Evolutionary conservation across 1,140 invertebrate genomes (phyloP).

Genomic region (Phymastichus coffea): DNA sequence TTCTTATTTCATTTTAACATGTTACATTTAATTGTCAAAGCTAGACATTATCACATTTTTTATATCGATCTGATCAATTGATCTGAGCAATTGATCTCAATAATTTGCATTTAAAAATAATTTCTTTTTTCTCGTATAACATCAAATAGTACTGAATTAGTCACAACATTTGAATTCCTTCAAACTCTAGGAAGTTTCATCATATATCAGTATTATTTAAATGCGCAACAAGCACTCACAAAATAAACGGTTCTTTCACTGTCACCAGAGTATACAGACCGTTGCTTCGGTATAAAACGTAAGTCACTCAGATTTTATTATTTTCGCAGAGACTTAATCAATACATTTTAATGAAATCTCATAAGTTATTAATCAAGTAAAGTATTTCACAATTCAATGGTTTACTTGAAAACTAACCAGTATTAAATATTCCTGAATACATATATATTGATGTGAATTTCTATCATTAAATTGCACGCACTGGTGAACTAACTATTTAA

Average conservation of each 20-base stretch:
- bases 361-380: background rate
- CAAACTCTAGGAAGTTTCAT: background rate
- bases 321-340: slow-evolving; percentile 4
- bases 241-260: slow-evolving; percentile 12
- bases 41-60: slow-evolving; percentile 23
- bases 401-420: slow-evolving; percentile 1
- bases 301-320: background rate
- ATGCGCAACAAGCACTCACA: slow-evolving; percentile 4
- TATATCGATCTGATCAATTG: slow-evolving; percentile 3
- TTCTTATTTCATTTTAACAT: slow-evolving; percentile 6
- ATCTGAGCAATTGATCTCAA: too few species aligned
- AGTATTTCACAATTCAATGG: background rate
- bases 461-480: slow-evolving; percentile 14
- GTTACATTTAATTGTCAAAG: slow-evolving; percentile 14
- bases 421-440: background rate
- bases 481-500: slow-evolving; percentile 11
- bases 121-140: slow-evolving; percentile 4
- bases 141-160: slow-evolving; percentile 10
- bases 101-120: slow-evolving; percentile 4
- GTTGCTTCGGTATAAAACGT: background rate
- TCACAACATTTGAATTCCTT: background rate
- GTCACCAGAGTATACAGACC: background rate
- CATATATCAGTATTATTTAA: slow-evolving; percentile 20
- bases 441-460: background rate
- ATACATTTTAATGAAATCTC: background rate